Evolutionary conservation across 2,888 invertebrate species (phyloP).

Genomic region (Pammene fasciana): DNA sequence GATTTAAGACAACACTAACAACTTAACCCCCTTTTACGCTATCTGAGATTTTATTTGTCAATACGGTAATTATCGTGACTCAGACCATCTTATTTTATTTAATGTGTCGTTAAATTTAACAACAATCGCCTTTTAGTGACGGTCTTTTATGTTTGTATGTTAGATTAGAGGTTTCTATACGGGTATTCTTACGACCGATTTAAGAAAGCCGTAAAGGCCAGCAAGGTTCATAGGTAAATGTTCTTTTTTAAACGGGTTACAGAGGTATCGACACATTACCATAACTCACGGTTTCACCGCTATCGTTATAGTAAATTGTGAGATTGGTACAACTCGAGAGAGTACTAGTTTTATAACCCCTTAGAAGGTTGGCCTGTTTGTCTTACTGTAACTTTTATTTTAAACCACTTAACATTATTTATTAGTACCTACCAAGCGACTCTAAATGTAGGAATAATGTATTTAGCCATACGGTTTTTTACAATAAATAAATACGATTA

Average conservation of each 20-base stretch:
- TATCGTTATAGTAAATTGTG: conserved; percentile 39
- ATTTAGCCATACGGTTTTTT: too few relatives aligned
- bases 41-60: conserved; percentile 51
- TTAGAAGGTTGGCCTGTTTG: neutral
- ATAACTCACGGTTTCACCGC: conserved; percentile 61
- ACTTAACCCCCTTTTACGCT: conserved; percentile 13
- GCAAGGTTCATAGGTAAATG: neutral
- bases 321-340: conserved; percentile 14
- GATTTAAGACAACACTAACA: neutral
- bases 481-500: too few relatives aligned
- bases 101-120: conserved; percentile 79
- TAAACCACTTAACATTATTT: neutral
- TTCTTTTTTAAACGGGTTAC: neutral
- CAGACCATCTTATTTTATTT: conserved; percentile 71
- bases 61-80: conserved; percentile 66
- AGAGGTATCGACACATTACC: conserved; percentile 60
- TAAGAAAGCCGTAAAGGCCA: neutral
- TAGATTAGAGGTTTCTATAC: conserved; percentile 65
- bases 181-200: neutral
- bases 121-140: conserved; percentile 79
- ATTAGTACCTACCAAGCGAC: too few relatives aligned
- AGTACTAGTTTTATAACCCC: conserved; percentile 25
- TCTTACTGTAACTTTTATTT: neutral
- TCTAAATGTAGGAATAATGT: too few relatives aligned
- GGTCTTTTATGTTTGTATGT: conserved; percentile 75